Evolutionary conservation across 2,888 invertebrate species (phyloP), one percentile per base, ranked within the genome.

Genomic region (Eupithecia abbreviata): DNA sequence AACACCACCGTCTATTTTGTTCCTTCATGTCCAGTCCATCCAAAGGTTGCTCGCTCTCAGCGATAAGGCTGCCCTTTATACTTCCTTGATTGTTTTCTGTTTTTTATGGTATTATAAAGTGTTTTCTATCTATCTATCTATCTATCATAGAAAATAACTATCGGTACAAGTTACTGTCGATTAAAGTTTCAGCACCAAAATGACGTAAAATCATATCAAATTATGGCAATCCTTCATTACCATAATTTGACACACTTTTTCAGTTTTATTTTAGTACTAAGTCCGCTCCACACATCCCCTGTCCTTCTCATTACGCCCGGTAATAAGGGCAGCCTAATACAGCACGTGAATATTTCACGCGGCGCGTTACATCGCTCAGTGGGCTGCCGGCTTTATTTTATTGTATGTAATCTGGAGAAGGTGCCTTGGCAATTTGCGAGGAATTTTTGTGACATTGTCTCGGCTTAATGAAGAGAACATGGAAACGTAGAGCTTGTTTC

Each of bases 241-340:
- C 7, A 7, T 45, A 3, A 7, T 45, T 45, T 7, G 47, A 10
- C 10, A 12, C 5, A 41, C 30, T 30, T 30, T 2, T 0, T 6
- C 2, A 2, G 65, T 13, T 41, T 13, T 65, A 41, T 41, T 65
- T 45, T 68, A n/a, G n/a, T 4, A 45, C n/a, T 18, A 69, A 69
- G 10, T n/a, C 69, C 4, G 10, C 79, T 83, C 82, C 72, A 79
- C 18, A 18, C 5, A 13, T 67, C 9, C 65, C 55, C 13, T 70
- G 71, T 72, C 75, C 71, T 74, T 74, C 81, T 84, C 83, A 84
- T 84, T 84, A 84, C 82, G 76, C 71, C 77, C 75, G 77, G 83
- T 81, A 82, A 82, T 82, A 84, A 84, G 82, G 82, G 81, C 77
- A 72, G 70, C 79, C 80, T 82, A 83, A 84, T 81, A 83, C 82